Conservation (phyloP, 2,888 invertebrate genomes). For the Pammene fasciana region DNA sequence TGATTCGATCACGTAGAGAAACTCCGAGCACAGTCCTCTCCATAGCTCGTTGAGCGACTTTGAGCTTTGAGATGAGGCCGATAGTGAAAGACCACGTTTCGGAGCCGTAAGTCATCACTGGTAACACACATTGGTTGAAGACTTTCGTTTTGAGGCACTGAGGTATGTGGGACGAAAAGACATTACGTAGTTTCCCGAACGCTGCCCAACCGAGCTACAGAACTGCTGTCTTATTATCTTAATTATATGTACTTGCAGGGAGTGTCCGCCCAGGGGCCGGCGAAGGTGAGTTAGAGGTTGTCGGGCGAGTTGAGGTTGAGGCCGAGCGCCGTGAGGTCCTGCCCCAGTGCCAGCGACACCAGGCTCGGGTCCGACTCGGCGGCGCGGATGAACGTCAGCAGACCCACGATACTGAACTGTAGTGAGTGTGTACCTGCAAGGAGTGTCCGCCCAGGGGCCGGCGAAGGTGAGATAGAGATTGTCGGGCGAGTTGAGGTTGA, state of each 20-base stretch:
- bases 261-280: conserved; percentile 99
- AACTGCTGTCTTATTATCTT: no score
- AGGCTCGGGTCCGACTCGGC: conserved; percentile 98
- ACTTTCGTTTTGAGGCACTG: no score
- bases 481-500: conserved; percentile 99
- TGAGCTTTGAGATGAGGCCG: no score
- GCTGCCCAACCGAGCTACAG: no score
- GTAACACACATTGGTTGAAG: no score
- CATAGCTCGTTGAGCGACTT: no score
- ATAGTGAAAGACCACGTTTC: no score
- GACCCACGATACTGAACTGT: conserved; percentile 99
- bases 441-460: conserved; percentile 99
- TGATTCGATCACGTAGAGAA: no score
- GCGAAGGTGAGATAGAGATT: conserved; percentile 99
- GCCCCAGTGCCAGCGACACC: conserved; percentile 97
- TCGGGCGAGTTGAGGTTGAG: conserved; percentile 99
- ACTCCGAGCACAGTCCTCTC: no score
- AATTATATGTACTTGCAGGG: conserved; percentile 88
- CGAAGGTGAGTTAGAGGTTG: conserved; percentile 98
- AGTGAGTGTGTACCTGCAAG: conserved; percentile 91
- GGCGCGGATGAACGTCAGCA: conserved; percentile 98
- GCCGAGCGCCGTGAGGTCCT: conserved; percentile 98
- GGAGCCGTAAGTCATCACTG: no score
- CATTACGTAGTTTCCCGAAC: no score
- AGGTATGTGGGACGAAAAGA: no score